Base-by-base conservation (phyloP, 1,140 invertebrate genomes). In the Zaprionus africanus region DNA sequence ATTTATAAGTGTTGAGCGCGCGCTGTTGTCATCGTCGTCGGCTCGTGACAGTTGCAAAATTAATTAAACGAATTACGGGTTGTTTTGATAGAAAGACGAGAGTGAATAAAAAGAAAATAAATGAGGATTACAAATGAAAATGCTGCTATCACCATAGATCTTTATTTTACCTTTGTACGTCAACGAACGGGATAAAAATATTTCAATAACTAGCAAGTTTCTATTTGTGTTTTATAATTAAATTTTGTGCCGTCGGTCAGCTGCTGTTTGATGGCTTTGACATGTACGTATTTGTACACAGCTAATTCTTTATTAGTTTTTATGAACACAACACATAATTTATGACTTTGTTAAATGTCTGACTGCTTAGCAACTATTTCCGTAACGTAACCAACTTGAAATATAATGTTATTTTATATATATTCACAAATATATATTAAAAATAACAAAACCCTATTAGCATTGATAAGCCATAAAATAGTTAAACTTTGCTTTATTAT, bases 41-140 rank as follows among this genome's bases (percentile, higher is more conserved):
- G 56, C 38, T 57, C 41, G 54, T 66, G 53, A 58, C 54, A 22
- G 24, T 26, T 31, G 31, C 13, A 49, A 66, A 65, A 38, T 63
- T 22, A 41, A 24, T 46, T 24, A 46, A 49, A 19, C 1, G 19
- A 5, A 9, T 51, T 51, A 46, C n/a, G n/a, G n/a, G 41, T 9
- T 43, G 15, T 17, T 46, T 17, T n/a, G 38, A 6, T 4, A 6
- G 2, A 7, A 46, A 17, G 1, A 9, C 6, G n/a, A 4, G n/a
- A 17, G n/a, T 17, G 7, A 19, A 11, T 6, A 9, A 17, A 46
- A 17, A 46, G 5, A 17, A 46, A 17, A 46, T 15, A 41, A 41
- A 41, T n/a, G 38, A 41, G 15, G 5, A 41, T 41, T 7, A 41
- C n/a, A n/a, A 7, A 15, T n/a, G 1, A 46, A 46, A 11, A 17